Evolutionary conservation across 2,113 vertebrate genomes (phyloP), one percentile per base, ranked within the genome.

Genomic region (Motacilla alba): DNA sequence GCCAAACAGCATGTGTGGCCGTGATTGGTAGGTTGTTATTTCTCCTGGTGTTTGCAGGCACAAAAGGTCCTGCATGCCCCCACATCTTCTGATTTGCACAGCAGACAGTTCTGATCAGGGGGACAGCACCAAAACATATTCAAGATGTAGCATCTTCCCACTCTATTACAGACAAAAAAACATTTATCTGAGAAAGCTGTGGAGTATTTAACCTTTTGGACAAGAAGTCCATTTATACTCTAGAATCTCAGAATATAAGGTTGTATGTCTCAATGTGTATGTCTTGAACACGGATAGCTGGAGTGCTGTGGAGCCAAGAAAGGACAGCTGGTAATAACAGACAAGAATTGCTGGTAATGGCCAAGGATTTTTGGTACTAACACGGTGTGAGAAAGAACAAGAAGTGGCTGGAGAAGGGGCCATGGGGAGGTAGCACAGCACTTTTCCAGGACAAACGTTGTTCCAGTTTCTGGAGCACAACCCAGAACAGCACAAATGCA

Each of bases 201-300:
- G 2, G 9, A 21, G 3, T 55, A 70, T 46, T 84, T 28, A 85
- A 47, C 26, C 52, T 74, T 78, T 87, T 33, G 28, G 59, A 89
- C 44, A 78, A 50, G 27, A 73, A 66, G n/a, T 13, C 11, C 10
- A 59, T n/a, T 52, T 24, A 23, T 30, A 52, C 15, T n/a, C 7
- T 24, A 52, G 33, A 44, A 59, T 37, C 52, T 27, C 37, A 67
- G 23, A n/a, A 24, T 50, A 27, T 19, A 49, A 49, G 8, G 26
- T 7, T 58, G 10, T 66, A n/a, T n/a, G 21, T 43, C 43, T 64
- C 50, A 31, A 55, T 55, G 12, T 49, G 6, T 66, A 19, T 41
- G 17, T 49, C 43, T 64, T 44, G 19, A 28, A 66, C 31, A 72
- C 0, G 0, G 7, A 43, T 4, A 49, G 11, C 30, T 49, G 22